phyloP scores from a whole-genome alignment of 2,888 invertebrate genomes.

The Eubasilissa splendida region DNA sequence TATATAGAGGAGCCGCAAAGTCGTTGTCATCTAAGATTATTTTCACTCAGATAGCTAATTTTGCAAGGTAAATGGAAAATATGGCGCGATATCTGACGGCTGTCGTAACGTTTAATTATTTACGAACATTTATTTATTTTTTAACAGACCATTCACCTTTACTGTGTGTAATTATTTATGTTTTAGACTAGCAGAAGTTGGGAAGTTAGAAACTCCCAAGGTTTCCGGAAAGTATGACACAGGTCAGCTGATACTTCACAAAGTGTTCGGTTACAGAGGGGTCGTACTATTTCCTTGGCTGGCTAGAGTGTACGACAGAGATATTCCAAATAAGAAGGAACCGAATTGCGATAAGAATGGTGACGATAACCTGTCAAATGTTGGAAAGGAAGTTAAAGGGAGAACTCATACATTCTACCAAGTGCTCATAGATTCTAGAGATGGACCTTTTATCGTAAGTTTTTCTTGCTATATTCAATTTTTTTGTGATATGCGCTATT shows the following conservation, averaged over 20 bases:
- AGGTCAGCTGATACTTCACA: conserved; percentile 95
- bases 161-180: not conserved
- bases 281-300: conserved; percentile 98
- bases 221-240: conserved; percentile 93
- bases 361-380: conserved; percentile 68
- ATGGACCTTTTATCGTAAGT: conserved; percentile 96
- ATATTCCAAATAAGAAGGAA: conserved; percentile 67
- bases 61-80: conserved; percentile 65
- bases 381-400: conserved; percentile 90
- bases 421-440: conserved; percentile 96
- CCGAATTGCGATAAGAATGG: conserved; percentile 19
- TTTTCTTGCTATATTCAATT: conserved; percentile 24
- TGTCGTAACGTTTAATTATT: conserved; percentile 15
- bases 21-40: conserved; percentile 67
- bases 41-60: conserved; percentile 68
- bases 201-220: conserved; percentile 90
- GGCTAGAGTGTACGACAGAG: conserved; percentile 95
- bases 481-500: not conserved
- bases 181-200: conserved; percentile 92
- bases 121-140: not conserved
- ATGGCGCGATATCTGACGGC: not conserved
- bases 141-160: not conserved
- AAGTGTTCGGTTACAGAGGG: conserved; percentile 97
- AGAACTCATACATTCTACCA: conserved; percentile 97
- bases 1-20: conserved; percentile 66